Evolutionary conservation across 2,888 invertebrate species (phyloP).

Genomic region (Pheosia tremula): DNA sequence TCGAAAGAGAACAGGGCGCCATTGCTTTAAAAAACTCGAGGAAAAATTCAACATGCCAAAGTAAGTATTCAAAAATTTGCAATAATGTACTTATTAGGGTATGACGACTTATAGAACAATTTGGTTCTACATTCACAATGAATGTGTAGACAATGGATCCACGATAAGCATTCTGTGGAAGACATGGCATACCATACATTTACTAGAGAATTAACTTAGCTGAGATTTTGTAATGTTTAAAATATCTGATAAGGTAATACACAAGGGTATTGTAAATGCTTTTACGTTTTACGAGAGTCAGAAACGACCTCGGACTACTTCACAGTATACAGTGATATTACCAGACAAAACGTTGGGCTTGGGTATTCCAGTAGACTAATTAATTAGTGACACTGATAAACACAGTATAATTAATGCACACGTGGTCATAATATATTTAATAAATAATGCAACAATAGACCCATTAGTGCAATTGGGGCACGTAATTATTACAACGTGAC

Average conservation of each 20-base stretch:
- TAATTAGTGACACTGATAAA: background rate
- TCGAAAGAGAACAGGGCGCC: constrained; percentile 51
- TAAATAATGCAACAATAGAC: constrained; percentile 1
- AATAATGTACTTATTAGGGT: background rate
- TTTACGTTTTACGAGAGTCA: too few relatives aligned
- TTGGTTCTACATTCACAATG: too few relatives aligned
- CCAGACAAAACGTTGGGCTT: background rate
- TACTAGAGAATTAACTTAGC: too few relatives aligned
- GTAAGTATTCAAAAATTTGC: constrained; percentile 32
- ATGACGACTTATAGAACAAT: too few relatives aligned
- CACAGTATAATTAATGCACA: background rate
- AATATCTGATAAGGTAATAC: too few relatives aligned
- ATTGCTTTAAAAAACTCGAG: constrained; percentile 20
- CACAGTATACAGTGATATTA: too few relatives aligned
- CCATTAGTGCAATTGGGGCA: constrained; percentile 20
- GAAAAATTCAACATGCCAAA: constrained; percentile 19
- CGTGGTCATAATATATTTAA: constrained; percentile 13
- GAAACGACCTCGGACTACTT: too few relatives aligned
- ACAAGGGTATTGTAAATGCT: too few relatives aligned
- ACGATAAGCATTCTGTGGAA: too few relatives aligned
- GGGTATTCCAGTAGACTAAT: background rate
- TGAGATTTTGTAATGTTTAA: too few relatives aligned
- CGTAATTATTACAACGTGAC: constrained; percentile 14
- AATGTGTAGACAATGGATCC: too few relatives aligned
- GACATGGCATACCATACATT: too few relatives aligned